Percentiles rank a stretch among this genome's conserved stretches.
These are phyloP conservation scores for Pristiophorus japonicus DNA, from an alignment of 2,113 vertebrate genomes.

Conservation along the genomic window DNA sequence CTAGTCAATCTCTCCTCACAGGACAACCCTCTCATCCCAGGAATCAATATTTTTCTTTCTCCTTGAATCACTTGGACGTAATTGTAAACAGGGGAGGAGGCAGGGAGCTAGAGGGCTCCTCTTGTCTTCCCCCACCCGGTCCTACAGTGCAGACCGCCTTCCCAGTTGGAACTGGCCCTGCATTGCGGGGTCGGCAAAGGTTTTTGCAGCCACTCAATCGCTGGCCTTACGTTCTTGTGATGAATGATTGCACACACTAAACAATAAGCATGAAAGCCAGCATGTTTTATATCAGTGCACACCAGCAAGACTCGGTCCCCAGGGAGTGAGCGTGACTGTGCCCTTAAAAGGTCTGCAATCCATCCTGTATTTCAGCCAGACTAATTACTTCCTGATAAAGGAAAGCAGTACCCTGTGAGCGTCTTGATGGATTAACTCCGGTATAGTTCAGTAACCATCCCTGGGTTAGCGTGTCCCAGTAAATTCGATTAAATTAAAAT, in stretches of 20 bases:
- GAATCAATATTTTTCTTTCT: background rate
- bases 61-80: background rate
- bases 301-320: conserved; percentile 40
- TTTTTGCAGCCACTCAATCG: conserved; percentile 38
- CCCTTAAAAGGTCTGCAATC: conserved; percentile 12
- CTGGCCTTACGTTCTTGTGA: background rate
- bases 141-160: background rate
- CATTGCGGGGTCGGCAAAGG: conserved; percentile 42
- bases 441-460: conserved; percentile 67
- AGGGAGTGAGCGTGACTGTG: conserved; percentile 43
- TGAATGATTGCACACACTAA: conserved; percentile 42
- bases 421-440: conserved; percentile 67
- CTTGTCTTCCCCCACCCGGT: background rate
- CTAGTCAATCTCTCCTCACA: too few species aligned
- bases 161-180: background rate
- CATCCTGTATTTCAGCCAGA: conserved; percentile 45
- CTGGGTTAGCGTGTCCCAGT: conserved; percentile 62
- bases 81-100: background rate
- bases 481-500: conserved; percentile 38
- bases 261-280: conserved; percentile 42
- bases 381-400: conserved; percentile 54
- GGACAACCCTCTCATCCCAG: too few species aligned
- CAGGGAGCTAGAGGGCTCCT: background rate
- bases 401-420: conserved; percentile 51
- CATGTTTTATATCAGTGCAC: conserved; percentile 45